Percentiles rank a stretch among this genome's conserved stretches.
Evolutionary conservation across 37 sponge, comb jelly and placozoan genomes (phyloP).

Genomic region (Theonella swinhoei): DNA sequence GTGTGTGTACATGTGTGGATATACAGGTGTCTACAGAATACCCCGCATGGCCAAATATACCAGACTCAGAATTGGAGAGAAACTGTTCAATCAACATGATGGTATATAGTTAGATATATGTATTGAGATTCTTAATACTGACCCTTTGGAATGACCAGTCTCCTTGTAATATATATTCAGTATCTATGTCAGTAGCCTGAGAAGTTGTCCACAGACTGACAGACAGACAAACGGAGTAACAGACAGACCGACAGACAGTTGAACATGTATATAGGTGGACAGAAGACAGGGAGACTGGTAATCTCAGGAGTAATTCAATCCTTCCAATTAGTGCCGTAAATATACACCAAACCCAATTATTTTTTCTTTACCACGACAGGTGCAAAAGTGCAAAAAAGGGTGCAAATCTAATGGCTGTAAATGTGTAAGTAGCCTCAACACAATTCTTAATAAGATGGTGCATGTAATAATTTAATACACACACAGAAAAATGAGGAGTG

Average conservation of each 20-base stretch:
- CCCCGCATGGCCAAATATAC: constrained; percentile 14
- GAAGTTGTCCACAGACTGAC: too few species aligned
- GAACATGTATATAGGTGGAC: too few species aligned
- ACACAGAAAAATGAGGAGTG: not conserved
- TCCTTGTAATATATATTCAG: too few species aligned
- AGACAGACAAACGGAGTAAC: too few species aligned
- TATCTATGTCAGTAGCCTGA: too few species aligned
- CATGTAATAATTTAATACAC: not conserved
- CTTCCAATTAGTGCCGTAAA: too few species aligned
- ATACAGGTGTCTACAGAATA: not conserved
- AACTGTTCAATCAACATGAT: constrained; percentile 14
- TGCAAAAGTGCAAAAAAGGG: constrained; percentile 18
- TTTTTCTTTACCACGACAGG: not conserved
- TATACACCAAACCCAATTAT: not conserved
- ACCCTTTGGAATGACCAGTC: too few species aligned
- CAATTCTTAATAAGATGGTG: not conserved
- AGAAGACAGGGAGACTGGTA: too few species aligned
- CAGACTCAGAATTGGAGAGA: constrained; percentile 18
- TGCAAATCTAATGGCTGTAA: not conserved
- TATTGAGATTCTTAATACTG: too few species aligned
- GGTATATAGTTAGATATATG: too few species aligned
- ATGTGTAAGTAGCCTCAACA: constrained; percentile 7
- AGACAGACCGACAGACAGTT: too few species aligned
- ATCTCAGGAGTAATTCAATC: too few species aligned
- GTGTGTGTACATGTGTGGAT: not conserved